Base-by-base conservation (phyloP, 2,113 vertebrate species). In the mouse (Mus musculus) region DNA sequence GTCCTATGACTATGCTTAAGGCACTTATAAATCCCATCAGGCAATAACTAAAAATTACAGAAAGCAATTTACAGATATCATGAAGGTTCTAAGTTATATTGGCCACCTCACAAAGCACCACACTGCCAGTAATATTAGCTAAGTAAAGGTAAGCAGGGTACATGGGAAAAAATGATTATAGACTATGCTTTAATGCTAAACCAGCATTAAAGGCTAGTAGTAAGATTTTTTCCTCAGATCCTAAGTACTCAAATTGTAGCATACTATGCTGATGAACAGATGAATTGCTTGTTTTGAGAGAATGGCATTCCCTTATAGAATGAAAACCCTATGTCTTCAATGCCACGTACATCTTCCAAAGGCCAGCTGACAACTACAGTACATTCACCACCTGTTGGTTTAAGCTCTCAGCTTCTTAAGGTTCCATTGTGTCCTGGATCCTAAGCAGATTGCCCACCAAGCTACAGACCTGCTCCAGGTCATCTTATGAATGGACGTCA, bases 361-460 rank as follows among this genome's bases (percentile, higher is more conserved):
- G n/a, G n/a, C 19, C 19, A 28, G 26, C 54, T 54, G 52, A 76
- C 28, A 19, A 63, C 14, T 69, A 3, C 56, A 82, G 0, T 0
- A n/a, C 89, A 78, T 67, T 6, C 91, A 24, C 69, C 78, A 65
- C 59, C 0, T 33, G 20, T 2, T 30, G 28, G 0, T 2, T 33
- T 93, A 97, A 95, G 76, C 5, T 46, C 36, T 69, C 65, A 13
- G 39, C 49, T 36, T 39, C 33, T 10, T 7, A 93, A 39, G 36
- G 26, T 77, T 76, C 19, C 33, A 14, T 59, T 59, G 39, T 72
- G 1, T 63, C 1, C 1, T 4, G 69, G 3, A 80, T 77, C 46
- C 61, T 95, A 96, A 97, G 89, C 93, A 93, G 91, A n/a, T 85
- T 80, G 89, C 13, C 30, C 82, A 59, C 26, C 87, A 96, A 88